Conservation (phyloP, 2,888 invertebrate genomes). For the Mythimna loreyi region DNA sequence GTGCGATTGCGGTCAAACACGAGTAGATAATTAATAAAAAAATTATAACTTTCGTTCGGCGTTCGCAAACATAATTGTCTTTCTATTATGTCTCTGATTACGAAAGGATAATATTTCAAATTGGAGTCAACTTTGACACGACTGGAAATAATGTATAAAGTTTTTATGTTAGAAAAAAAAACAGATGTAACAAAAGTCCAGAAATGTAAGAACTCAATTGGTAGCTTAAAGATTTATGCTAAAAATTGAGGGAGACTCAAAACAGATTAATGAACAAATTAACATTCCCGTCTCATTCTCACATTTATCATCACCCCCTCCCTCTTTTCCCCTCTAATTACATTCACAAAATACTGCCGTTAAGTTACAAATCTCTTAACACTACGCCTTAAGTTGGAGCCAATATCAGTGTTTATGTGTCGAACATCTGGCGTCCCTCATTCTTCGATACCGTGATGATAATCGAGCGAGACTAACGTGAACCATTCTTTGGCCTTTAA, state of each 20-base stretch:
- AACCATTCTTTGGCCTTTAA: conserved; percentile 75
- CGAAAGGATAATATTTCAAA: too few relatives aligned
- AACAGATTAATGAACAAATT: conserved; percentile 43
- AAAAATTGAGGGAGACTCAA: background rate
- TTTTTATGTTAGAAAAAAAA: too few relatives aligned
- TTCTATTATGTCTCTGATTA: too few relatives aligned
- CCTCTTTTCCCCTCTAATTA: conserved; percentile 51
- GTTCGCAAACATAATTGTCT: too few relatives aligned
- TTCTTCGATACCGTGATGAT: conserved; percentile 65
- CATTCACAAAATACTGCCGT: conserved; percentile 56
- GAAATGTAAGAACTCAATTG: background rate
- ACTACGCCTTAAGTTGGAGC: conserved; percentile 62
- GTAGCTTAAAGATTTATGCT: background rate
- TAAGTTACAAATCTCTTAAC: conserved; percentile 65
- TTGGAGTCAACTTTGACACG: background rate
- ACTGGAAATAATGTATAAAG: background rate
- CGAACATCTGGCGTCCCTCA: conserved; percentile 77
- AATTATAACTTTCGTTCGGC: too few relatives aligned
- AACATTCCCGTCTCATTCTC: conserved; percentile 56
- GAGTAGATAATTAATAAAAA: too few relatives aligned
- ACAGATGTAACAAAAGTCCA: background rate
- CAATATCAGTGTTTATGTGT: conserved; percentile 80
- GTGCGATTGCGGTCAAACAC: too few relatives aligned
- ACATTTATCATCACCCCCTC: conserved; percentile 54
- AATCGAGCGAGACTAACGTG: conserved; percentile 80